Conservation (phyloP, 2,797 vertebrate genomes). For the Labroides dimidiatus region DNA sequence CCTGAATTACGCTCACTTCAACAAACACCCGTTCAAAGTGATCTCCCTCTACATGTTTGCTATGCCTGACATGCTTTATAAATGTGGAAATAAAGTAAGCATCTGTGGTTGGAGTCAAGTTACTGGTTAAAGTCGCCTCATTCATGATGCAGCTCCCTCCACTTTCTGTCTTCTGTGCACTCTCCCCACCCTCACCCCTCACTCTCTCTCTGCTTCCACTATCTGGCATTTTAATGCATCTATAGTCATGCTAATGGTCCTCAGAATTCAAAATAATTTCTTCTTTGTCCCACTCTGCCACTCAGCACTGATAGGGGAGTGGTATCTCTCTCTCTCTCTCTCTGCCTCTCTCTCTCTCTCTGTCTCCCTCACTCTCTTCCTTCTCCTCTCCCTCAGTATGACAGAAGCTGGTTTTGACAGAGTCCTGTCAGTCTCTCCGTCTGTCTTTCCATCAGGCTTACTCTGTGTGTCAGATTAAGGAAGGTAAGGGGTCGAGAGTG, state of each 20-base stretch:
- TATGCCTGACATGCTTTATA: background rate
- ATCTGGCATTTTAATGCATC: slow-evolving; percentile 78
- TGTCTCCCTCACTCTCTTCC: background rate
- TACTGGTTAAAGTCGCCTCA: slow-evolving; percentile 28
- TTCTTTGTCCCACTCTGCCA: slow-evolving; percentile 75
- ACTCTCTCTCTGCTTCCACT: slow-evolving; percentile 34
- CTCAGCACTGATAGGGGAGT: slow-evolving; percentile 76
- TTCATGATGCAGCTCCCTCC: slow-evolving; percentile 33
- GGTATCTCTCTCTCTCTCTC: slow-evolving; percentile 62
- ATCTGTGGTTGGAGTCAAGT: slow-evolving; percentile 29
- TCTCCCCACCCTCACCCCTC: slow-evolving; percentile 14
- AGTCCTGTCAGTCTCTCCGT: slow-evolving; percentile 69
- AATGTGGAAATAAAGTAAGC: slow-evolving; percentile 8
- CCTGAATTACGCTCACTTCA: background rate
- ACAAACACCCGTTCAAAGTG: background rate
- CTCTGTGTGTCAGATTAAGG: slow-evolving; percentile 69
- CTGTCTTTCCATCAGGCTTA: slow-evolving; percentile 54
- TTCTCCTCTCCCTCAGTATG: slow-evolving; percentile 35
- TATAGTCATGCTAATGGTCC: slow-evolving; percentile 83
- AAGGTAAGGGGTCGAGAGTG: slow-evolving; percentile 56
- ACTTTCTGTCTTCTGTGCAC: slow-evolving; percentile 32
- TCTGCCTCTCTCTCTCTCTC: slow-evolving; percentile 60
- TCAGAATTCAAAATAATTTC: slow-evolving; percentile 74
- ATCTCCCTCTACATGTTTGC: background rate
- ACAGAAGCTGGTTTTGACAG: slow-evolving; percentile 68